Conservation (phyloP, 1,140 invertebrate genomes). For the Drosophila punjabiensis region DNA sequence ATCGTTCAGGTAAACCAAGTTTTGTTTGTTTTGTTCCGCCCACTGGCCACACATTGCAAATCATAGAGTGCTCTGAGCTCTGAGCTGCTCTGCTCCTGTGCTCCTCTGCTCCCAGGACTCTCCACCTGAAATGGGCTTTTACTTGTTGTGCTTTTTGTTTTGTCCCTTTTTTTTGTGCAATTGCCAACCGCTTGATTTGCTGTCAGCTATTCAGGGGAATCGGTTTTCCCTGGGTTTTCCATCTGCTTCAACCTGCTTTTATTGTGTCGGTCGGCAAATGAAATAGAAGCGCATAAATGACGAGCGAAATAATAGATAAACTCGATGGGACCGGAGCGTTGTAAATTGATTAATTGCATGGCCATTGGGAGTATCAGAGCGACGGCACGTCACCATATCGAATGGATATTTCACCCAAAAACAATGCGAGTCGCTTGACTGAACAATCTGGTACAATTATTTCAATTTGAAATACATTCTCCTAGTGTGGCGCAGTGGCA, state of each 20-base stretch:
- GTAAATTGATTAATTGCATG: constrained; percentile 33
- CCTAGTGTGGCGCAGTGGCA: neutral
- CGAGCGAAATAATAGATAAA: constrained; percentile 24
- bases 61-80: constrained; percentile 33
- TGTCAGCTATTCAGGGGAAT: constrained; percentile 18
- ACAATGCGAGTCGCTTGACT: neutral
- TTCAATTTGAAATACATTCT: neutral
- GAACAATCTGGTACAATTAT: constrained; percentile 7
- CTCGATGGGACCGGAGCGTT: constrained; percentile 8
- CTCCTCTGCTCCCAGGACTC: neutral
- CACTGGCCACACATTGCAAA: constrained; percentile 40
- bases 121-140: constrained; percentile 37
- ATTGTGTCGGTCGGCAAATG: constrained; percentile 37
- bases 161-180: constrained; percentile 16
- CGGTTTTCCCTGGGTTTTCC: constrained; percentile 5
- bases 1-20: constrained; percentile 39
- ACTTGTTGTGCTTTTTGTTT: constrained; percentile 20
- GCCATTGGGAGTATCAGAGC: neutral
- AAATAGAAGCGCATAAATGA: constrained; percentile 38
- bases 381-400: neutral
- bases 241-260: constrained; percentile 10
- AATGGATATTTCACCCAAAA: constrained; percentile 2
- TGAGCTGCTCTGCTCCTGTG: neutral
- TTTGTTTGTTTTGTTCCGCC: constrained; percentile 42
- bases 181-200: constrained; percentile 52